Evolutionary conservation across 2,888 invertebrate genomes (phyloP), one percentile per base, ranked within the genome.

Genomic region (Eustalomyia histrio): DNA sequence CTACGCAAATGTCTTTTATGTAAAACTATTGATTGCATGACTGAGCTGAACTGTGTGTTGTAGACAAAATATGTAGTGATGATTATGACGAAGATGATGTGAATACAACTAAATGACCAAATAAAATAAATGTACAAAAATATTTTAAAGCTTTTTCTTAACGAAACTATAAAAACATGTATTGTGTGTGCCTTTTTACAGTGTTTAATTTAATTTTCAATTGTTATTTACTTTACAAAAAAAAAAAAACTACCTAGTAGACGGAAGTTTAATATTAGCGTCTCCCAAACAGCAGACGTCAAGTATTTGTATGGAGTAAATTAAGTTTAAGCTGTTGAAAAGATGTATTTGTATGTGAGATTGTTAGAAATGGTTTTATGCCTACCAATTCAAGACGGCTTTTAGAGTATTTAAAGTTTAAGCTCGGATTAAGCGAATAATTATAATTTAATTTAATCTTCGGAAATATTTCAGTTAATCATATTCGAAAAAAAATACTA

Each of bases 1-100:
- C 78, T 78, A 81, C 61, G 78, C 78, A 81, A 81, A 81, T 78
- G 43, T 47, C 16, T 47, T n/a, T 14, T n/a, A 47, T 47, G 43
- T 47, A n/a, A 47, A 47, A 47, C 43, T 47, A 47, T 47, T 47
- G 43, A 47, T 47, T 47, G 43, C 43, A 47, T 47, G 43, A n/a
- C 43, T 7, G n/a, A n/a, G n/a, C n/a, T 47, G 14, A 47, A 47
- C 43, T 47, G n/a, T n/a, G n/a, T 47, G 12, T 39, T 9, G 39
- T 39, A 12, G 1, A 14, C 12, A 5, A n/a, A n/a, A n/a, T n/a
- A n/a, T n/a, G 12, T 39, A 4, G 12, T 39, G 39, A 29, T 39
- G 39, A 10, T 47, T 14, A 47, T 47, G 43, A n/a, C 14, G 43
- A 47, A 14, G 43, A 14, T 47, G 43, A 47, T 39, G 39, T 39